These are phyloP conservation scores for Cichlasoma orientale DNA, from an alignment of 2,797 vertebrate genomes.

Conservation along the genomic window DNA sequence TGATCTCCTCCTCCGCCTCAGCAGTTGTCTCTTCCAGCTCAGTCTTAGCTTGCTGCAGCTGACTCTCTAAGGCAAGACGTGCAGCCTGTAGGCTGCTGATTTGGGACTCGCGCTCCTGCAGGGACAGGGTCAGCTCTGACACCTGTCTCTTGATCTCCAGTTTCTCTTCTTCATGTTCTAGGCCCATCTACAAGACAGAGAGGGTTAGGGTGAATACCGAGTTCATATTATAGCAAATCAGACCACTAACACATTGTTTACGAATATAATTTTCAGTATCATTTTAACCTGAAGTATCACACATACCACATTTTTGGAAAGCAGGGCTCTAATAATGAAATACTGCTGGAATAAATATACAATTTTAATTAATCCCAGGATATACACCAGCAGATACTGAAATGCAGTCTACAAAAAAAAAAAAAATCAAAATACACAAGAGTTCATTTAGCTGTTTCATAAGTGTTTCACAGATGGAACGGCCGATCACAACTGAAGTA, in stretches of 20 bases:
- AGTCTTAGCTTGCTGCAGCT: conserved; percentile 92
- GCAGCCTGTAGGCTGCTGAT: conserved; percentile 91
- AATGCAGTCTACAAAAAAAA: neutral
- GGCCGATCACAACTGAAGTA: neutral
- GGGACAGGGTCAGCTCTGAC: conserved; percentile 91
- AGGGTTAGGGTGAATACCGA: conserved; percentile 4
- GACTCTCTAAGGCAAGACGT: conserved; percentile 89
- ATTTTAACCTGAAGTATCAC: neutral
- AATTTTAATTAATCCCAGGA: neutral
- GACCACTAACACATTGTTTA: neutral
- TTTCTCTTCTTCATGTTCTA: conserved; percentile 94
- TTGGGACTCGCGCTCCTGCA: conserved; percentile 94
- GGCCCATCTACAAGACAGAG: conserved; percentile 82
- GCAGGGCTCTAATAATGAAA: neutral
- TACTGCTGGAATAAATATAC: neutral
- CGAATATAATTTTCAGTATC: conserved; percentile 7
- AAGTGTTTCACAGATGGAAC: conserved; percentile 3
- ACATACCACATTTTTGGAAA: conserved; percentile 9
- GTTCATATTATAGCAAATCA: neutral
- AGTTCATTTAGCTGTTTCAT: neutral
- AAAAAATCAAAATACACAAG: neutral
- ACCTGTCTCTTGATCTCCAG: conserved; percentile 93
- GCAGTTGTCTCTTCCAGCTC: conserved; percentile 95
- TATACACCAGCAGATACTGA: neutral
- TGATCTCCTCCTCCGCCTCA: conserved; percentile 95